phyloP scores from a whole-genome alignment of 2,797 vertebrate genomes.

The Sciaenops ocellatus region DNA sequence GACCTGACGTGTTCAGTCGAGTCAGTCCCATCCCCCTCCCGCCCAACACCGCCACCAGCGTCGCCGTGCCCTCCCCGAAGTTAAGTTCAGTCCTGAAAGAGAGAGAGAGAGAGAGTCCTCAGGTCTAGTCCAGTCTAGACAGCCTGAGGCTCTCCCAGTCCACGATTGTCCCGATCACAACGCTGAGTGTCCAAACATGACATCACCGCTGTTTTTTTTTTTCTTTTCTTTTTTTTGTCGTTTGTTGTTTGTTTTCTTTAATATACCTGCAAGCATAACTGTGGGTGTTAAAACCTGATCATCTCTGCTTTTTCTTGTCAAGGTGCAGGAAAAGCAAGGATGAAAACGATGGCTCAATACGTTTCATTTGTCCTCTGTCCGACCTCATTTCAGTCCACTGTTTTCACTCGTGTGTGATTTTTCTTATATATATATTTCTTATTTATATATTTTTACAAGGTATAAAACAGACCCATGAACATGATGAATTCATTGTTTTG shows the following conservation, averaged over 20 bases:
- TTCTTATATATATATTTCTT: constrained; percentile 76
- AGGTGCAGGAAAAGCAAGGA: constrained; percentile 53
- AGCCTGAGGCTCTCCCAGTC: constrained; percentile 51
- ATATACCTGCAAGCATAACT: constrained; percentile 51
- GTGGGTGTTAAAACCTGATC: constrained; percentile 60
- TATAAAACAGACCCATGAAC: constrained; percentile 83
- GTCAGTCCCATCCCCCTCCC: constrained; percentile 28
- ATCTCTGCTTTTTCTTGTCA: constrained; percentile 41
- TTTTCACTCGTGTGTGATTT: constrained; percentile 60
- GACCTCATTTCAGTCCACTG: constrained; percentile 65
- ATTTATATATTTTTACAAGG: constrained; percentile 88
- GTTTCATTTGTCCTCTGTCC: constrained; percentile 59
- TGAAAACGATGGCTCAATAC: constrained; percentile 74
- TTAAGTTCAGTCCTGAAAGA: constrained; percentile 69
- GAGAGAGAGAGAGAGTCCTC: constrained; percentile 44
- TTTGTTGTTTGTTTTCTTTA: neutral
- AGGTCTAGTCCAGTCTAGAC: constrained; percentile 42
- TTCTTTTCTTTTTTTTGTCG: neutral
- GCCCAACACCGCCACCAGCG: too few species aligned
- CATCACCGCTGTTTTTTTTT: constrained; percentile 42
- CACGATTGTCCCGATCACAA: constrained; percentile 78
- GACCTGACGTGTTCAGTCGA: constrained; percentile 61
- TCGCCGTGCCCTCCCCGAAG: constrained; percentile 22
- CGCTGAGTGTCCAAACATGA: constrained; percentile 65
- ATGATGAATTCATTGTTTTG: constrained; percentile 63